These are phyloP conservation scores for Oscheius sp. DNA, from an alignment of 1,140 invertebrate species.

Conservation along the genomic window DNA sequence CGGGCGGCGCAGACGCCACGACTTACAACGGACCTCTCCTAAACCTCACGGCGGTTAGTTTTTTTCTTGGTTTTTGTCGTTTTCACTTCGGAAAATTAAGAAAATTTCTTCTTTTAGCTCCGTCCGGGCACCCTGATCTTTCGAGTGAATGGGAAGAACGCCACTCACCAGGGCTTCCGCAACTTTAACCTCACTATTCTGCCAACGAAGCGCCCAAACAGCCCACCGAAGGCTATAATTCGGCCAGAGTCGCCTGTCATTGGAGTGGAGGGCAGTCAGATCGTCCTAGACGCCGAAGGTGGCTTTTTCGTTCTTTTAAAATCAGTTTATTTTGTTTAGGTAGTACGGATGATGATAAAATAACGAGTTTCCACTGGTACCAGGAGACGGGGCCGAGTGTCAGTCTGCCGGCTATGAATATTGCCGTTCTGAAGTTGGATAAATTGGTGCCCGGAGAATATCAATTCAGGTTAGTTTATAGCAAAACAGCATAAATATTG, in stretches of 20 bases:
- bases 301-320: neutral
- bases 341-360: neutral
- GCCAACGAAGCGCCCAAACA: neutral
- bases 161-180: neutral
- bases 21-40: neutral
- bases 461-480: neutral
- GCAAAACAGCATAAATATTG: neutral
- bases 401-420: constrained; percentile 4
- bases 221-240: neutral
- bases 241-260: constrained; percentile 1
- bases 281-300: constrained; percentile 17
- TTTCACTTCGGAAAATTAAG: neutral
- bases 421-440: constrained; percentile 3
- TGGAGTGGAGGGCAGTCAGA: neutral
- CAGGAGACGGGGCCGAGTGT: constrained; percentile 2
- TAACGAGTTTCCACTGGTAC: neutral
- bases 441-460: constrained; percentile 3
- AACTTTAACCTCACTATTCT: neutral
- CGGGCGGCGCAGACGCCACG: neutral
- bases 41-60: neutral
- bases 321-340: neutral
- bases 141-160: neutral
- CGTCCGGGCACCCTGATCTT: neutral
- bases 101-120: neutral
- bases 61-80: too few species aligned